Percentiles rank a stretch among this genome's conserved stretches.
Evolutionary conservation across 2,888 invertebrate genomes (phyloP).

Genomic region (Hybos culiciformis): DNA sequence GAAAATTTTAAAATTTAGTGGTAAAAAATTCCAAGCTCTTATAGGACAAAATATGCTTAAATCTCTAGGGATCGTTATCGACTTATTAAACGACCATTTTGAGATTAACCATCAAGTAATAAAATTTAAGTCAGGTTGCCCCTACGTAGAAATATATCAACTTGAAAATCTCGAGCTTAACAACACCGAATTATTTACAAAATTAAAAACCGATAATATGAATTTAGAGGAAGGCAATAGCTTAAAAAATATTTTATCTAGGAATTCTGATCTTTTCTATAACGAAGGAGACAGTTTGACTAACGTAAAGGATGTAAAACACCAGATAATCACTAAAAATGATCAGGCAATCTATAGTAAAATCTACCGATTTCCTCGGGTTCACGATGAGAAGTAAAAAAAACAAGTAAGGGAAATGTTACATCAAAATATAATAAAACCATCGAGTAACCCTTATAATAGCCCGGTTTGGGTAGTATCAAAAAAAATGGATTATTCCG

Average conservation of each 20-base stretch:
- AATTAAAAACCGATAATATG: slow-evolving; percentile 6
- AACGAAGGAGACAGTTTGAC: slow-evolving; percentile 4
- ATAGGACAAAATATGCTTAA: background rate
- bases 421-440: slow-evolving; percentile 2
- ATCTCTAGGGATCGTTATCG: background rate
- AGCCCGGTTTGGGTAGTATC: no score
- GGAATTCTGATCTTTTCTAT: slow-evolving; percentile 4
- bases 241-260: background rate
- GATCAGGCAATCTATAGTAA: background rate
- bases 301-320: background rate
- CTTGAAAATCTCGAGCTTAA: no score
- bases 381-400: background rate
- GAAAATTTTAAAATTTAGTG: background rate
- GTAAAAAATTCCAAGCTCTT: background rate
- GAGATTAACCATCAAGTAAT: background rate
- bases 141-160: no score
- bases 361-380: background rate
- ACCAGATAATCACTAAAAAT: background rate
- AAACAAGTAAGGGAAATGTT: slow-evolving; percentile 8
- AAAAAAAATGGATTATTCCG: slow-evolving; percentile 5
- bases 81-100: background rate
- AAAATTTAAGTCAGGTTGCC: background rate
- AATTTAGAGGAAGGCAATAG: slow-evolving; percentile 3
- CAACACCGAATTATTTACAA: no score
- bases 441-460: no score